Base-by-base conservation (phyloP, 1,140 invertebrate species). In the Dendroctonus ponderosae region DNA sequence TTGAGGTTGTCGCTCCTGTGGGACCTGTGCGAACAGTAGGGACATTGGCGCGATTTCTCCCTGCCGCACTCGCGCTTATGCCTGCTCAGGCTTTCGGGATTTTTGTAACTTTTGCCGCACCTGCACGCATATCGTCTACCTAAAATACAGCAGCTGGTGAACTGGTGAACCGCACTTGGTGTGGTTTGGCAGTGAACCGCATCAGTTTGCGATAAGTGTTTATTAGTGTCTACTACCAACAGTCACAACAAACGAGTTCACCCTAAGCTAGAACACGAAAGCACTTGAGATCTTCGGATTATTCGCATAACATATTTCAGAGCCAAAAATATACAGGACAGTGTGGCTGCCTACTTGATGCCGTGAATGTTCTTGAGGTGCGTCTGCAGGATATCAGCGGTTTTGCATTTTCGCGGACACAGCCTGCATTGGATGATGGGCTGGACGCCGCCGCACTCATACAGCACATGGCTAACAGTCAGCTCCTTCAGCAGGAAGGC, bases 361-460 rank as follows among this genome's bases (percentile, higher is more conserved):
- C 71, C 68, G 57, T 75, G 74, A 42, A 75, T 75, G 52, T 75
- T 74, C 54, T 68, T 67, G 46, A 76, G 51, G 64, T 76, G 74
- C 42, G 71, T 68, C 48, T 72, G 62, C 49, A 76, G 53, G 41
- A 72, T 66, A 49, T 75, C 71, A 62, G 70, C 77, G 15, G 65
- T 76, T 56, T 79, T 76, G 67, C 78, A 76, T 42, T 70, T 69
- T 49, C 75, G 76, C 0, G 74, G 73, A 70, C 74, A 76, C 5
- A 76, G 54, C 41, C 69, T 70, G 62, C 74, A 76, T 51, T 75
- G 72, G 52, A 74, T 72, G n/a, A 66, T 62, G 14, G 86, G 85
- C 62, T 83, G 80, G 66, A 85, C 84, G n/a, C 85, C 84, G 26
- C 26, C 26, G 74, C 87, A 89, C 74, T 89, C 87, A 75, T 85